A percentile compares a stretch with the other conserved stretches of the same genome.
phyloP scores from a whole-genome alignment of 2,888 invertebrate genomes.

The Brenthis daphne region DNA sequence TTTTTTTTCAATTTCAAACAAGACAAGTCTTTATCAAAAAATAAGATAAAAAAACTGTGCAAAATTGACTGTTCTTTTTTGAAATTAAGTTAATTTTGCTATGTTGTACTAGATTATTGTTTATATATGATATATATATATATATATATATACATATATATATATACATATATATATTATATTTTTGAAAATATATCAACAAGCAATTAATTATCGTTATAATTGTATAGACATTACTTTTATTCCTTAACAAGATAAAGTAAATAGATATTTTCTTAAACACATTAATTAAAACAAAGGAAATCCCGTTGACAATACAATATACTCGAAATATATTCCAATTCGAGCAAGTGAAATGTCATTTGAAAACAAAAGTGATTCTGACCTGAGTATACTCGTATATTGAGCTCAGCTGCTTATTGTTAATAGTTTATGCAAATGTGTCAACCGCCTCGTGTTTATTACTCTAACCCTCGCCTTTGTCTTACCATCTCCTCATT shows the following conservation, averaged over 20 bases:
- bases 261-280: background rate
- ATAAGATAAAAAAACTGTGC: too few relatives aligned
- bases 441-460: constrained; percentile 42
- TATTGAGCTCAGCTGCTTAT: constrained; percentile 66
- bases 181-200: too few relatives aligned
- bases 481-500: constrained; percentile 48
- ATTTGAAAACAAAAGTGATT: constrained; percentile 24
- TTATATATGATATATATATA: too few relatives aligned
- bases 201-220: too few relatives aligned
- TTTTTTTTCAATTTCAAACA: too few relatives aligned
- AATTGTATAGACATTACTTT: too few relatives aligned
- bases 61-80: too few relatives aligned
- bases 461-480: constrained; percentile 42
- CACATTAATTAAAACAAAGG: constrained; percentile 3
- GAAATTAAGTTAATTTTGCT: too few relatives aligned
- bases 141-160: too few relatives aligned
- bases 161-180: too few relatives aligned
- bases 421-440: constrained; percentile 79
- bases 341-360: constrained; percentile 22
- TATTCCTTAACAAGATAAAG: background rate
- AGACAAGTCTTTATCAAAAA: too few relatives aligned
- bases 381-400: constrained; percentile 39
- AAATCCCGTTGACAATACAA: constrained; percentile 34
- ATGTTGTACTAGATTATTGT: too few relatives aligned
- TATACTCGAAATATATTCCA: constrained; percentile 36